phyloP scores from a whole-genome alignment of 2,797 vertebrate genomes.

The Anguilla obscura region DNA sequence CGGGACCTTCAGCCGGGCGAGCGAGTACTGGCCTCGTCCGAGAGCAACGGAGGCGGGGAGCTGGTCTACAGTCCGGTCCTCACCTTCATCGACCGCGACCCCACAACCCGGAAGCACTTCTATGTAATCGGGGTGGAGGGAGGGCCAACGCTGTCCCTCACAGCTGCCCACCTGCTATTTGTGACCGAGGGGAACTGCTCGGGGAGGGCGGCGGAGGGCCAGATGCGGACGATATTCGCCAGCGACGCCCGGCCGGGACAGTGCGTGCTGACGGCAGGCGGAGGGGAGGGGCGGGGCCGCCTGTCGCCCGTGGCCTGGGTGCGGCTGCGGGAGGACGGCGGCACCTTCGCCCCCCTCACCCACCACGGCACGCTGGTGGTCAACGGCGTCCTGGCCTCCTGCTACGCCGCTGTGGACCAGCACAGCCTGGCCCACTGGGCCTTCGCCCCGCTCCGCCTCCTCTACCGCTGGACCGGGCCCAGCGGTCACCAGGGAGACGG shows the following conservation, averaged over 20 bases:
- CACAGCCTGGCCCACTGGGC: conserved; percentile 85
- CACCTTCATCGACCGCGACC: conserved; percentile 84
- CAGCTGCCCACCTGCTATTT: conserved; percentile 87
- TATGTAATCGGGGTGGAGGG: conserved; percentile 77
- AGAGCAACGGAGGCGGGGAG: conserved; percentile 58
- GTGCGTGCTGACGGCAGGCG: conserved; percentile 73
- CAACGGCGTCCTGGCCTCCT: conserved; percentile 83
- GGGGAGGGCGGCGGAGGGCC: conserved; percentile 27
- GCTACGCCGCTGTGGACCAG: conserved; percentile 83
- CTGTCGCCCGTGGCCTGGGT: conserved; percentile 75
- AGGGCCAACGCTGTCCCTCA: conserved; percentile 76
- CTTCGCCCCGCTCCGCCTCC: conserved; percentile 82
- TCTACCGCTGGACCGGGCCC: conserved; percentile 72
- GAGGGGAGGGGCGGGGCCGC: conserved; percentile 42
- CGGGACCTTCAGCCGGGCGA: conserved; percentile 79
- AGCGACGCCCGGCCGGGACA: conserved; percentile 77
- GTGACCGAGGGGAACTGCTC: conserved; percentile 78
- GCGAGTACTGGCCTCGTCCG: conserved; percentile 78
- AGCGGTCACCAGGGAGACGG: conserved; percentile 65
- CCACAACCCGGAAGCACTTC: conserved; percentile 71
- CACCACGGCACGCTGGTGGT: conserved; percentile 86
- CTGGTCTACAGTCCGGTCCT: conserved; percentile 85
- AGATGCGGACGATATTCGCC: conserved; percentile 79
- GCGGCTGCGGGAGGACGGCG: conserved; percentile 59
- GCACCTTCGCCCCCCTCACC: conserved; percentile 85